A percentile compares a stretch with the other conserved stretches of the same genome.
phyloP scores from a whole-genome alignment of 1,140 invertebrate genomes.

The Aradophagus sp. region DNA sequence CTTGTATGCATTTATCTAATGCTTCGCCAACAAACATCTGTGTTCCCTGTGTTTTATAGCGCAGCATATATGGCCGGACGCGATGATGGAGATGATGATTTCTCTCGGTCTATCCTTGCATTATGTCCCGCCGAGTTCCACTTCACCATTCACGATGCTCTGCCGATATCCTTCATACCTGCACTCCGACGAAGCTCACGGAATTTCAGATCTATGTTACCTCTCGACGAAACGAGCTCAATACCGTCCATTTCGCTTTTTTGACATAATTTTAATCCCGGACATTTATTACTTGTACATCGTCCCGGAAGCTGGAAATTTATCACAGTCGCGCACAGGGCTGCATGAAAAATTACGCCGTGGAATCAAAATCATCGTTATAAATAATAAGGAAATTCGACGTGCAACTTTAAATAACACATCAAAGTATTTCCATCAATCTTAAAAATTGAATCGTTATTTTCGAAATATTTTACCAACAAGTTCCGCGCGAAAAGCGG shows the following conservation, averaged over 20 bases:
- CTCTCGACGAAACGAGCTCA: conserved; percentile 10
- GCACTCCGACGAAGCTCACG: conserved; percentile 13
- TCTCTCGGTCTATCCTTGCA: conserved; percentile 20
- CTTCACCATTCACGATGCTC: conserved; percentile 9
- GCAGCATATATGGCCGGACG: conserved; percentile 7
- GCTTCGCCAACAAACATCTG: conserved; percentile 3
- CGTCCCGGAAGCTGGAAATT: conserved; percentile 1
- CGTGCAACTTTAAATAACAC: no score
- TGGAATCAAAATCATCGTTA: no score
- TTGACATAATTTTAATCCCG: conserved; percentile 16
- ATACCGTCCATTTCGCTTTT: conserved; percentile 9
- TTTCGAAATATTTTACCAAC: no score
- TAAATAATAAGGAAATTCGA: no score
- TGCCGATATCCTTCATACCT: conserved; percentile 23
- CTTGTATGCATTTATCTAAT: conserved; percentile 24
- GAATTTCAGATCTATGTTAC: conserved; percentile 31
- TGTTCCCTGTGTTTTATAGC: conserved; percentile 13
- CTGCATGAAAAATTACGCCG: not conserved
- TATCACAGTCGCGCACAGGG: not conserved
- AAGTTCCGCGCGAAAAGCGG: no score
- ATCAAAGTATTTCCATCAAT: no score
- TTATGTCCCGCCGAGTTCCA: conserved; percentile 22
- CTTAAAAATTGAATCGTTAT: no score
- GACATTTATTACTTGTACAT: conserved; percentile 12
- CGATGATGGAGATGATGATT: conserved; percentile 30